Evolutionary conservation across 2,888 invertebrate species (phyloP).

Genomic region (Pimpla rufipes): DNA sequence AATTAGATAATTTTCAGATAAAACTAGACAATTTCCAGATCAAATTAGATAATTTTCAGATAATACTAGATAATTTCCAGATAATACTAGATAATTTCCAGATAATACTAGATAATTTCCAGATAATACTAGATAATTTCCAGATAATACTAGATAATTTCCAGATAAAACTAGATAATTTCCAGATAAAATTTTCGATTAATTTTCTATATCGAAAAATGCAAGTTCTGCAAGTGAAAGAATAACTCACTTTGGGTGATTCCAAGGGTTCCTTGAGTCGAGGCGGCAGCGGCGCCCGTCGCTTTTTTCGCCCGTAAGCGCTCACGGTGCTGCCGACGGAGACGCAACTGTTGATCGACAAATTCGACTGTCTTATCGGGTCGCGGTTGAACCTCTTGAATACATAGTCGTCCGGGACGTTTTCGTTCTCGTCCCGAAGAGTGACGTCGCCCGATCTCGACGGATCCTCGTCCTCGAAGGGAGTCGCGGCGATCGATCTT

Average conservation of each 20-base stretch:
- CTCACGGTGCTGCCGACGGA: slow-evolving; percentile 85
- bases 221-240: neutral
- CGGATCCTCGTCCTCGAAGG: slow-evolving; percentile 63
- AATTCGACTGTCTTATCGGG: slow-evolving; percentile 80
- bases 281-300: slow-evolving; percentile 88
- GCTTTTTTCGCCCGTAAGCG: slow-evolving; percentile 88
- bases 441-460: slow-evolving; percentile 70
- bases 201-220: neutral
- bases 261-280: slow-evolving; percentile 75
- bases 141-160: no score
- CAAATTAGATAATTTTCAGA: no score
- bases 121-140: no score
- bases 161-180: no score
- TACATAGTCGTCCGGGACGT: slow-evolving; percentile 78
- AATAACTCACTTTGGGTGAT: slow-evolving; percentile 71
- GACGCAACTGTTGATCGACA: slow-evolving; percentile 82
- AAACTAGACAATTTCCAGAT: no score
- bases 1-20: no score
- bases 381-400: slow-evolving; percentile 81
- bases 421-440: slow-evolving; percentile 81
- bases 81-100: no score
- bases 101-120: no score
- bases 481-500: slow-evolving; percentile 69
- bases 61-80: no score
- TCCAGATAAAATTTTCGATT: neutral